Base-by-base conservation (phyloP, 2,113 vertebrate species). In the Syrmaticus mikado region DNA sequence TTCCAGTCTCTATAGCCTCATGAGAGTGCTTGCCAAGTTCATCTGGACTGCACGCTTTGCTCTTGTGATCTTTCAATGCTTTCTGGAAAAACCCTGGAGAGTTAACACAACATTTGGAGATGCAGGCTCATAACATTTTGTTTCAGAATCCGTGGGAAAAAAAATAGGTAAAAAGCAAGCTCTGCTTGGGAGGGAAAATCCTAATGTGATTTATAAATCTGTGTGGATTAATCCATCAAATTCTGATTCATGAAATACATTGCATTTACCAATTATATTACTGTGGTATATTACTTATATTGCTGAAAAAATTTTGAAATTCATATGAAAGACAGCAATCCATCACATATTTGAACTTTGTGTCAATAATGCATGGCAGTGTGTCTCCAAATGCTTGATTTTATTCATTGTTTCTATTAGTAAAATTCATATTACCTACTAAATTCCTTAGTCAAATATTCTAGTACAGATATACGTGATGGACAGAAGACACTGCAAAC, bases 211-310 rank as follows among this genome's bases (percentile, higher is more conserved):
- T 96, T 91, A 88, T 90, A 91, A 93, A 89, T 96, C 81, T 14
- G 2, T 38, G 22, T 86, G 81, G 87, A 74, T 92, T 92, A 90
- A 95, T 94, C 79, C 38, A n/a, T 89, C 87, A 90, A 82, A 73
- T 89, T 85, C 92, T 93, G 72, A 94, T 94, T 94, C 94, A 92
- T 92, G 75, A 91, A 96, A 89, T 83, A 7, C 18, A 45, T 80
- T 91, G 70, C 74, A 41, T 86, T 95, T 41, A 91, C 84, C 94
- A 89, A 91, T 75, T 90, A 18, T 27, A 48, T 85, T 89, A 72
- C 68, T 92, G 24, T 77, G 64, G 50, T 27, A 13, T 27, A 52
- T 87, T 89, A 72, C 66, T 92, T 27, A 53, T 73, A 67, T 52
- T 27, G 27, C 45, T 89, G 95, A 89, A 71, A 89, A 96, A 93